A percentile compares a stretch with the other conserved stretches of the same genome.
Evolutionary conservation across 2,113 vertebrate species (phyloP).

Genomic region (Connochaetes taurinus): DNA sequence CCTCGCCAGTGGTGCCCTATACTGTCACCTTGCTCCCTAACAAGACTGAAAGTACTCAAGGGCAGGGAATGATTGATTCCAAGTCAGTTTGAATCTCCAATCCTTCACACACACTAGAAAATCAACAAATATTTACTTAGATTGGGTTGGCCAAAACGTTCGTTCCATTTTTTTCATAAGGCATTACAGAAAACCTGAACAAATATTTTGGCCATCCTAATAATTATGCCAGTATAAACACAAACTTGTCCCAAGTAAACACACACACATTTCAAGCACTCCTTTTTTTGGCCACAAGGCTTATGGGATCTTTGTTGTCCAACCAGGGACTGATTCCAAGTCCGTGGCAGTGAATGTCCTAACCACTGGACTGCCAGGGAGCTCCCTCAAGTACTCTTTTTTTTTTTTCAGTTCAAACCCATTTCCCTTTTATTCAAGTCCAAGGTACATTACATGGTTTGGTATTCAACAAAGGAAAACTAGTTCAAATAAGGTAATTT

Average conservation of each 20-base stretch:
- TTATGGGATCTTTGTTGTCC: background rate
- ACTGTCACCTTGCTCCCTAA: background rate
- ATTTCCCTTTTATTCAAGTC: constrained; percentile 82
- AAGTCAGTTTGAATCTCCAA: background rate
- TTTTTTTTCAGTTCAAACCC: constrained; percentile 73
- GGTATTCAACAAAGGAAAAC: constrained; percentile 80
- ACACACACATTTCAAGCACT: background rate
- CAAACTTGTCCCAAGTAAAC: background rate
- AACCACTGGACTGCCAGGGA: background rate
- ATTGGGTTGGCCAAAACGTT: background rate
- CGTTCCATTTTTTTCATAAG: background rate
- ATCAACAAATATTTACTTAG: background rate
- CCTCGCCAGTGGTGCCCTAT: background rate
- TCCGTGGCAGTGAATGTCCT: background rate
- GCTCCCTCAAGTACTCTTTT: background rate
- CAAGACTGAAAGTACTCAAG: background rate
- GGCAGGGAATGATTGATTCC: background rate
- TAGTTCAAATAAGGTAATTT: constrained; percentile 72
- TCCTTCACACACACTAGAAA: background rate
- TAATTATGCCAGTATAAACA: background rate
- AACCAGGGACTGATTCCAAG: background rate
- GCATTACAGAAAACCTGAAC: background rate
- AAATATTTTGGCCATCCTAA: background rate
- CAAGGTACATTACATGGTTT: constrained; percentile 64
- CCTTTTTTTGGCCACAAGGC: background rate